Evolutionary conservation across 1,140 invertebrate genomes (phyloP), one percentile per base, ranked within the genome.

Genomic region (Anastrepha ludens): DNA sequence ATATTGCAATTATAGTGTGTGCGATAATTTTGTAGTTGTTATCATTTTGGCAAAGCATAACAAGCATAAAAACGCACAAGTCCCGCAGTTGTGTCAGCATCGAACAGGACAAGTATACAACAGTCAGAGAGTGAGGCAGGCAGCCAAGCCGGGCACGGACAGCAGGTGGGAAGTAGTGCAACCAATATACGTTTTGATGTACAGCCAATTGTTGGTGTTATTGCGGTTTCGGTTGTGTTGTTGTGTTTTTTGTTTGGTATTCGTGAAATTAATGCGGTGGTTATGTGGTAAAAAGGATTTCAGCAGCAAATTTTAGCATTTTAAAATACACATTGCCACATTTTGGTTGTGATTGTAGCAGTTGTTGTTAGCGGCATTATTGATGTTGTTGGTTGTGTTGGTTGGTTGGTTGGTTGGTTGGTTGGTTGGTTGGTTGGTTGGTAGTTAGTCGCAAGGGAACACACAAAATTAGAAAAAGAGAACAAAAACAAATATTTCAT

Each of bases 401-500:
- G 44, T 81, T 86, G 59, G 59, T 41, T 41, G 50, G 50, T 55
- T 55, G n/a, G 50, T 55, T 55, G 50, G 50, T 78, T 60, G 67
- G 47, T 86, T 64, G 60, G 44, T 87, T 87, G 86, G 64, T 47
- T 67, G 39, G 58, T 55, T 55, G 50, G 50, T 55, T 55, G 50
- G 11, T 70, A 60, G 70, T 70, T 74, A 87, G 60, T 86, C 41
- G 70, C 86, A 87, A 50, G 58, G 29, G 58, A 4, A n/a, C 44
- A 87, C 3, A 67, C 6, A 85, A 85, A 81, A 78, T 87, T 87
- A 87, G 78, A 78, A 70, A 81, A 81, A 70, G 55, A 87, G 41
- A 64, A 85, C 67, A 87, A 85, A 87, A 70, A 87, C n/a, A 85
- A 87, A 85, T 58, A 87, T 62, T 81, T 17, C 67, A 87, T 87